Conservation (phyloP, 2,113 vertebrate genomes). For the Misgurnus mizolepis region DNA sequence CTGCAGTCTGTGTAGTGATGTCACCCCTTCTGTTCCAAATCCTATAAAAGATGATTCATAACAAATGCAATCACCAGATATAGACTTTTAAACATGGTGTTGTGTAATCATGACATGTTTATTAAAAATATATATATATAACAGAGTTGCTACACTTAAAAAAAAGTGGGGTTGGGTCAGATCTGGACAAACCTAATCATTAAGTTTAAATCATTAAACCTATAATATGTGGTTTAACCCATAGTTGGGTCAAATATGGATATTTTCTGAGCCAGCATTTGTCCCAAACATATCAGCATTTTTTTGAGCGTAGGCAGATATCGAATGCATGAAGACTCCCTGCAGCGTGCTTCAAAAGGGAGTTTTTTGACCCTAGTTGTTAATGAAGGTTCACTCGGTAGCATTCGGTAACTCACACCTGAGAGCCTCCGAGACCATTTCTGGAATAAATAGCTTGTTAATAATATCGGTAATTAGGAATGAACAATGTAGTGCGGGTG, state of each 20-base stretch:
- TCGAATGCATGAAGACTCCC: background rate
- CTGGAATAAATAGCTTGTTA: slow-evolving; percentile 77
- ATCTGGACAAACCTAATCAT: too few relatives aligned
- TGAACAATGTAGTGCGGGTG: slow-evolving; percentile 88
- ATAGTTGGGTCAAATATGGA: too few relatives aligned
- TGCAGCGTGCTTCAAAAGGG: slow-evolving; percentile 6
- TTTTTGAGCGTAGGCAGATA: too few relatives aligned
- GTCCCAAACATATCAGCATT: too few relatives aligned
- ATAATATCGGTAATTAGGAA: slow-evolving; percentile 95
- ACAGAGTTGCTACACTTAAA: too few relatives aligned
- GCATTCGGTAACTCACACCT: slow-evolving; percentile 54
- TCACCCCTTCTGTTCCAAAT: slow-evolving; percentile 21
- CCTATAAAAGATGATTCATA: background rate
- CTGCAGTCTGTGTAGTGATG: slow-evolving; percentile 22
- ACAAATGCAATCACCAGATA: background rate
- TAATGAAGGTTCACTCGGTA: slow-evolving; percentile 44
- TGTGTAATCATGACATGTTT: background rate
- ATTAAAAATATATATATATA: background rate
- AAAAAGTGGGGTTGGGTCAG: too few relatives aligned
- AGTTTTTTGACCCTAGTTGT: slow-evolving; percentile 35
- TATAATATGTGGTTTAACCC: too few relatives aligned
- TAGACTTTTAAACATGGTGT: background rate
- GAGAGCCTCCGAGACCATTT: slow-evolving; percentile 52
- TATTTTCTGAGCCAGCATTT: too few relatives aligned
- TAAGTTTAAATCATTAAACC: too few relatives aligned